Evolutionary conservation across 2,797 vertebrate species (phyloP), one percentile per base, ranked within the genome.

Genomic region (Muscicapa comitata): DNA sequence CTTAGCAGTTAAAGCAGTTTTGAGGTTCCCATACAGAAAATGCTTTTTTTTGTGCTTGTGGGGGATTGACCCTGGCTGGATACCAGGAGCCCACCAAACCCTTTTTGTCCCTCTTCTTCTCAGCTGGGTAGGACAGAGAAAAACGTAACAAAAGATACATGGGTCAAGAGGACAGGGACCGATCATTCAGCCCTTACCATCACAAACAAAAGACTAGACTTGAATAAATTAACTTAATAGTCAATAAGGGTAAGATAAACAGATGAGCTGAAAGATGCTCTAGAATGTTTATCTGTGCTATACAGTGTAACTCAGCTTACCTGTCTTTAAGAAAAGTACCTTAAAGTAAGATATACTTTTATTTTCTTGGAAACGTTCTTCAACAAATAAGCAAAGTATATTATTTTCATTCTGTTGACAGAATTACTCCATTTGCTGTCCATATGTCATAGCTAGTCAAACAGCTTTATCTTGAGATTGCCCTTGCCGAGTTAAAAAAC

Each of bases 111-210:
- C 10, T 75, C 14, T 11, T 14, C 18, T 17, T 29, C 18, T 80
- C 58, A 47, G 33, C 43, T 58, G 18, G 6, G 28, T 40, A n/a
- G 33, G 45, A 33, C 9, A 33, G 7, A 37, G 16, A 51, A 53
- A 47, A 53, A 57, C 3, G 2, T 43, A n/a, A 42, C 17, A 42
- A 23, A 68, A 75, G 33, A n/a, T 21, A 70, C 0, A 0, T 42
- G 53, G 26, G 17, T 78, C 9, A 17, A 10, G 53, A 59, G 53
- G 13, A 20, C 21, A 25, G 38, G 57, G 19, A 70, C 37, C 37
- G 31, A 62, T 70, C 26, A 42, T 20, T 75, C 21, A 37, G n/a
- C 26, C 10, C 2, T 58, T 63, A 13, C 18, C 11, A 29, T 63
- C 25, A 16, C 4, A 35, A 33, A 26, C 16, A 58, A 80, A 91